phyloP scores from a whole-genome alignment of 2,113 vertebrate genomes.

The Megaceryle maxima region DNA sequence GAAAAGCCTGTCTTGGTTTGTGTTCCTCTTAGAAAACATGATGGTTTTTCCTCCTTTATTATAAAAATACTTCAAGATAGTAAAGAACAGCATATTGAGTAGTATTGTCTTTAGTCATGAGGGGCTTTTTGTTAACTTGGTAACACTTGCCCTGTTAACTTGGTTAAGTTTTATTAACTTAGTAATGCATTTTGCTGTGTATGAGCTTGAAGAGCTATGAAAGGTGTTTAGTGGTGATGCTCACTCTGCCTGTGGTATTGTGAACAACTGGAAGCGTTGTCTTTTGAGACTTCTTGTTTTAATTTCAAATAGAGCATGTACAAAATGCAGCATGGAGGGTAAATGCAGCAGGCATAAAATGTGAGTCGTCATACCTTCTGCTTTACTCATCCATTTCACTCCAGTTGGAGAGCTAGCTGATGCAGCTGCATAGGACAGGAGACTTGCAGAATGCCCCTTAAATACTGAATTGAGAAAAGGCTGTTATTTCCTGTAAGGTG shows the following conservation, averaged over 20 bases:
- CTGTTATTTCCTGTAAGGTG: neutral
- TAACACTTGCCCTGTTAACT: neutral
- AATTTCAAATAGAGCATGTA: neutral
- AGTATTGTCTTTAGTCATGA: neutral
- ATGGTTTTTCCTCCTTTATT: neutral
- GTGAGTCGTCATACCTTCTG: no score
- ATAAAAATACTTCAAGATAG: neutral
- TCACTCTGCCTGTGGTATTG: neutral
- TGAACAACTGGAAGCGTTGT: rapidly evolving
- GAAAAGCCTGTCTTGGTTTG: neutral
- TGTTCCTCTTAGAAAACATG: neutral
- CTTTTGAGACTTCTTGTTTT: neutral
- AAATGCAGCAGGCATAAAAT: neutral
- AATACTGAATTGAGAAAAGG: neutral
- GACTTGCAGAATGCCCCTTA: neutral
- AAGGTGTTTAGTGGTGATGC: neutral
- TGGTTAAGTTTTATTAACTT: no score
- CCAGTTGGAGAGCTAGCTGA: neutral
- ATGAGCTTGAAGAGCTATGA: neutral
- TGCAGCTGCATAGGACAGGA: neutral
- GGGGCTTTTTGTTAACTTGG: neutral
- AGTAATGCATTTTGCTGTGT: rapidly evolving
- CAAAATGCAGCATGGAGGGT: neutral
- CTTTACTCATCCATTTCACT: neutral
- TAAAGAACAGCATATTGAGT: neutral